Conservation (phyloP, 2,797 vertebrate species). For the Hapalemur alaotrensis region DNA sequence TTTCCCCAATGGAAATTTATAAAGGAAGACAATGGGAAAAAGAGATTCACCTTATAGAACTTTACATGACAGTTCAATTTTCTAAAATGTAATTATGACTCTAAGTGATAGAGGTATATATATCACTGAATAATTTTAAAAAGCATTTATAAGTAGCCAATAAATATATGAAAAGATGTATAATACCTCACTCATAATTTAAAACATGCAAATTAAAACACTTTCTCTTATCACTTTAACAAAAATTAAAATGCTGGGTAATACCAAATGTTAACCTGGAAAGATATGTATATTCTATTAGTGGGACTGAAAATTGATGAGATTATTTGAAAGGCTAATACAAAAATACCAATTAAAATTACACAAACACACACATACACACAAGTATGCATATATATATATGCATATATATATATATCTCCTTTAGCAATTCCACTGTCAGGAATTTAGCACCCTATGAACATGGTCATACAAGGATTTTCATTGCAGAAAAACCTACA, state of each 20-base stretch:
- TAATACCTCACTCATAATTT: constrained; percentile 16
- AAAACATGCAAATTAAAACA: constrained; percentile 33
- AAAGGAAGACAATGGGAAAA: not conserved
- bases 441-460: not conserved
- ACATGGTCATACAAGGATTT: not conserved
- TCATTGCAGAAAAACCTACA: not conserved
- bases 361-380: not conserved
- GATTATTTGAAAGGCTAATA: constrained; percentile 25
- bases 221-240: not conserved
- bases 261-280: not conserved
- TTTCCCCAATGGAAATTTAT: constrained; percentile 1
- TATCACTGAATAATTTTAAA: not conserved
- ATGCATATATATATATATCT: no score
- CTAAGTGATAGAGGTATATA: not conserved
- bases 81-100: constrained; percentile 24
- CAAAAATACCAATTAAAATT: not conserved
- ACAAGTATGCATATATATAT: no score
- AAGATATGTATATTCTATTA: not conserved
- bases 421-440: not conserved
- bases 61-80: not conserved
- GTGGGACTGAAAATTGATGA: not conserved
- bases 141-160: not conserved
- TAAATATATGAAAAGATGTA: not conserved
- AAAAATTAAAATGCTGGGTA: not conserved
- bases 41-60: not conserved